phyloP scores from a whole-genome alignment of 1,140 invertebrate species.

The Diabrotica virgifera region DNA sequence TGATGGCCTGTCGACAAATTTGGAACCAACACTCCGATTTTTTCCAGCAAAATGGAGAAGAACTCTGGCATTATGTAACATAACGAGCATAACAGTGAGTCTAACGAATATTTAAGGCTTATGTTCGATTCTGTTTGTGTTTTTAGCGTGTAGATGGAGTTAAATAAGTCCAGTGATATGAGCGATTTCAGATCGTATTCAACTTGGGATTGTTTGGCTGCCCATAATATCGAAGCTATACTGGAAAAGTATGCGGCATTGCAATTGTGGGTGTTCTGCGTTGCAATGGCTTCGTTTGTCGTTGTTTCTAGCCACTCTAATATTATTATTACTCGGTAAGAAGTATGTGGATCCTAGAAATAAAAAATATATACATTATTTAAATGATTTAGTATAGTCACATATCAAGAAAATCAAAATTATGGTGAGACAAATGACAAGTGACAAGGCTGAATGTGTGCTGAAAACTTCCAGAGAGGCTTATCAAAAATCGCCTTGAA shows the following conservation, averaged over 20 bases:
- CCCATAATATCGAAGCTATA: conserved; percentile 79
- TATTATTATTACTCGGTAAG: conserved; percentile 55
- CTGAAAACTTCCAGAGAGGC: no score
- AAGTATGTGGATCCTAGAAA: conserved; percentile 46
- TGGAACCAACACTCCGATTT: conserved; percentile 66
- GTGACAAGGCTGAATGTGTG: no score
- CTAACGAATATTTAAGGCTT: conserved; percentile 75
- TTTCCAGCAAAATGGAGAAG: conserved; percentile 70
- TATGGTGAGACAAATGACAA: no score
- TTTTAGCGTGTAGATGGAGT: conserved; percentile 75
- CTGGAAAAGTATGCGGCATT: conserved; percentile 63
- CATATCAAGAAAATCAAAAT: no score
- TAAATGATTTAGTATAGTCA: no score
- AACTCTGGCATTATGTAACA: conserved; percentile 77
- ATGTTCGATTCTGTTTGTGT: conserved; percentile 61
- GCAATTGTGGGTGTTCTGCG: conserved; percentile 39
- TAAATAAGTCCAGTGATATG: conserved; percentile 67
- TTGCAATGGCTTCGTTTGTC: conserved; percentile 47
- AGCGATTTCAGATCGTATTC: conserved; percentile 63
- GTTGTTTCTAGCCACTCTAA: conserved; percentile 61
- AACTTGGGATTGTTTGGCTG: conserved; percentile 60
- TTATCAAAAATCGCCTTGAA: no score
- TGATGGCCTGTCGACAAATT: conserved; percentile 53
- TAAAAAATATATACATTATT: background rate
- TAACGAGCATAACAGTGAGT: conserved; percentile 76